Evolutionary conservation across 2,888 invertebrate genomes (phyloP), one percentile per base, ranked within the genome.

Genomic region (Platycnemis pennipes): DNA sequence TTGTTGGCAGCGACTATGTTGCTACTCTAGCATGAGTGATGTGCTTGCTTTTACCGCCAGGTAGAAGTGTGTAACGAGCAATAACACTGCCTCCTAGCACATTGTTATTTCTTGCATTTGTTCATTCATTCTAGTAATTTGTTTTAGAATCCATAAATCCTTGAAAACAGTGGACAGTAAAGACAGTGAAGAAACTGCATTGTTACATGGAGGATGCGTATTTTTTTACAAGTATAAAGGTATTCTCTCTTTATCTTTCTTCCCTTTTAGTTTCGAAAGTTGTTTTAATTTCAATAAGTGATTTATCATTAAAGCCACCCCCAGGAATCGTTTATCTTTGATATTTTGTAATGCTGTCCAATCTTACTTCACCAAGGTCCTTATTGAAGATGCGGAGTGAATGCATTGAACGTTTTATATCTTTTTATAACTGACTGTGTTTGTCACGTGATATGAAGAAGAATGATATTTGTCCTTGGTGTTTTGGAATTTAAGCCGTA

Each of bases 11-110:
- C 26, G 77, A 77, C 77, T 16, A 37, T 77, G 77, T 31, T 77
- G 77, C 37, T 77, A 77, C 77, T 37, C n/a, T 2, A 77, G 31
- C 37, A 7, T 0, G 37, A 13, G 77, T 77, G 77, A 77, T 11
- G 77, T 77, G 77, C 37, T 77, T 77, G 37, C 77, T 77, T 63
- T 77, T 77, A 77, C 77, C 77, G 31, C 31, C 37, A 37, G 77
- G 31, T 77, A 31, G 37, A 44, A 87, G 87, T 87, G 87, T 87
- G 46, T 87, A 87, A 46, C 13, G n/a, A 87, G 87, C 87, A 44
- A 87, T 87, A 87, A 87, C 87, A 87, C 87, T 87, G 87, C 87
- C 87, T 46, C 16, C n/a, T 22, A 87, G 44, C 45, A 46, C 87
- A 87, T 77, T 37, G 37, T 77, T n/a, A 13, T 16, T 37, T 11